Evolutionary conservation across 2,797 vertebrate species (phyloP).

Genomic region (Rhinoraja longicauda): DNA sequence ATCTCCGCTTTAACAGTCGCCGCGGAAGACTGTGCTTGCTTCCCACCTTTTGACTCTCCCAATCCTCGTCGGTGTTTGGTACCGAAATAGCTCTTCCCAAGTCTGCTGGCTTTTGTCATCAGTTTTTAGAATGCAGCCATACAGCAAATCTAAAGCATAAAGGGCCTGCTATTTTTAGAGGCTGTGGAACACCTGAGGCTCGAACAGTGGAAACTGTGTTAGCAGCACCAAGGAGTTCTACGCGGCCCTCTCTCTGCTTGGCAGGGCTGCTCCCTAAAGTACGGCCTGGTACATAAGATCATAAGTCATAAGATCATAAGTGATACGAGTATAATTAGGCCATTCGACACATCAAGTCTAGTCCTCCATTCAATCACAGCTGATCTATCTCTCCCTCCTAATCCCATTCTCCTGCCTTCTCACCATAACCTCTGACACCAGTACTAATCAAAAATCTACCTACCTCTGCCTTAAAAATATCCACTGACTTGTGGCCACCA

Average conservation of each 20-base stretch:
- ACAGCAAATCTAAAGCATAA: constrained; percentile 3
- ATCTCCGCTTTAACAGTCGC: background rate
- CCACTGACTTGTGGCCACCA: too few relatives aligned
- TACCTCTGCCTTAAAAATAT: too few relatives aligned
- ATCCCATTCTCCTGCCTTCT: too few relatives aligned
- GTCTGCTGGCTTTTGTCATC: background rate
- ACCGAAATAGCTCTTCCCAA: background rate
- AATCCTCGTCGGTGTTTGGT: background rate
- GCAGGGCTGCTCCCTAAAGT: background rate
- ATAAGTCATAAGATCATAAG: too few relatives aligned
- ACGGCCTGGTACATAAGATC: background rate
- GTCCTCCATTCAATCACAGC: too few relatives aligned
- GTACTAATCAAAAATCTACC: too few relatives aligned
- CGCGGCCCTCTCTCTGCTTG: background rate
- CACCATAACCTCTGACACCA: too few relatives aligned
- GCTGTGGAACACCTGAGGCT: background rate
- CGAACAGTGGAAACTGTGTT: background rate
- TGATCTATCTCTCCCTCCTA: too few relatives aligned
- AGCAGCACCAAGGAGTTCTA: background rate
- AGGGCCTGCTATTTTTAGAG: background rate
- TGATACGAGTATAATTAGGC: too few relatives aligned
- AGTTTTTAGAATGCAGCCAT: background rate
- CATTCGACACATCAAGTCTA: too few relatives aligned
- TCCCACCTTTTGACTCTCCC: background rate
- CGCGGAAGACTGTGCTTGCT: background rate